Evolutionary conservation across 2,888 invertebrate species (phyloP), one percentile per base, ranked within the genome.

Genomic region (Labia minor): DNA sequence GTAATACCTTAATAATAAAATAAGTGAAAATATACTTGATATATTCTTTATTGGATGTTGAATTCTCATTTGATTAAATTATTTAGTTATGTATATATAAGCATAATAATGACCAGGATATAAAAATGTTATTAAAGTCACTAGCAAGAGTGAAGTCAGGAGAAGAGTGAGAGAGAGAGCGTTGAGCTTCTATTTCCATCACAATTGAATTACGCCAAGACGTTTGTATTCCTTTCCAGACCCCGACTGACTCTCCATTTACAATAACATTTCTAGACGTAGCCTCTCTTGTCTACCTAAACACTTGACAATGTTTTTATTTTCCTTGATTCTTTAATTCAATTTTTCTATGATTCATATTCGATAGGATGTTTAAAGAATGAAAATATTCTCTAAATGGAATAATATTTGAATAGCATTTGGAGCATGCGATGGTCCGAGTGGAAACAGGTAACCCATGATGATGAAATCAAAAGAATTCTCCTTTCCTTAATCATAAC

Each of bases 191-290:
- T 16, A 49, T 49, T 49, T 49, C n/a, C 49, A 49, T 49, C 49
- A 49, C 49, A 49, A 49, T 49, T 49, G 49, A 49, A 49, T 49
- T 49, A 49, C 49, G 49, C 49, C 49, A 49, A 49, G 49, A n/a
- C 14, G 49, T 49, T 26, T 26, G 26, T 26, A 26, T 26, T 49
- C 49, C 14, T 14, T 49, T n/a, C 49, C 14, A 49, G 49, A 3
- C 2, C 49, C n/a, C 3, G 49, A 14, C 49, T 49, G 26, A 26
- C 26, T 26, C 26, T 3, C 26, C 26, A 26, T 49, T 49, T 49
- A 49, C 49, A 49, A 49, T 49, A 49, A 49, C 49, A 49, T 49
- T 49, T 49, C 49, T 49, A 2, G 49, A 49, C 49, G 49, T 49
- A 2, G 6, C 16, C 4, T 49, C n/a, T 49, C 49, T 49, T n/a